Evolutionary conservation across 2,888 invertebrate genomes (phyloP).

Genomic region (Ectemnius cavifrons): DNA sequence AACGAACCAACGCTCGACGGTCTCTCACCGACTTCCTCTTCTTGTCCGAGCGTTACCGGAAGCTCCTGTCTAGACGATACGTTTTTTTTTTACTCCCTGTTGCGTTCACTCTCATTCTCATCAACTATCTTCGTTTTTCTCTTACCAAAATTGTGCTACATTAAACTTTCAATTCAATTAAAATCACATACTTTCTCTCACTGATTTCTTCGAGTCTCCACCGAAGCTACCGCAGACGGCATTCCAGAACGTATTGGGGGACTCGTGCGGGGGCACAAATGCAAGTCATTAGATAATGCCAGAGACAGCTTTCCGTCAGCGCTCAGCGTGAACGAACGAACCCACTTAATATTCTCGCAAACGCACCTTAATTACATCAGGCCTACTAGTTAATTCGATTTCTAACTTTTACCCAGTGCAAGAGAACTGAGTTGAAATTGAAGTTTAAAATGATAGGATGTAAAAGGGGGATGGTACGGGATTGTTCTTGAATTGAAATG

Average conservation of each 20-base stretch:
- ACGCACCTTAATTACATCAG: constrained; percentile 56
- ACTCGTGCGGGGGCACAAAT: background rate
- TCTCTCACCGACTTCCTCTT: constrained; percentile 33
- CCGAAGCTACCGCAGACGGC: no score
- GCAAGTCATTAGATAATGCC: constrained; percentile 56
- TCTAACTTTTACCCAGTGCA: no score
- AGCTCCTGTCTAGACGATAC: constrained; percentile 73
- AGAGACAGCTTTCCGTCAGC: constrained; percentile 49
- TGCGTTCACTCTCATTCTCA: constrained; percentile 15
- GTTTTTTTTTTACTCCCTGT: constrained; percentile 42
- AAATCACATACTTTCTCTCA: no score
- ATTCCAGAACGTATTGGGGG: no score
- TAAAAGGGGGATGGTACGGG: no score
- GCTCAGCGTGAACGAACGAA: constrained; percentile 20
- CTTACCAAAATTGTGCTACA: no score
- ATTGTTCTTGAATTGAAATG: no score
- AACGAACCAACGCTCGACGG: constrained; percentile 30
- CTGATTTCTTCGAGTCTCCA: no score
- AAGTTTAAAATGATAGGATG: no score
- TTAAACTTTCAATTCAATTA: no score
- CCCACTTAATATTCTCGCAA: constrained; percentile 52
- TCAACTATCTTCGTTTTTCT: no score
- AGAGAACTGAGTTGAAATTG: no score
- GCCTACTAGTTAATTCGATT: background rate
- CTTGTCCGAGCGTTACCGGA: constrained; percentile 64